Conservation (phyloP, 2,888 invertebrate species). For the Lamellibrachia satsuma region DNA sequence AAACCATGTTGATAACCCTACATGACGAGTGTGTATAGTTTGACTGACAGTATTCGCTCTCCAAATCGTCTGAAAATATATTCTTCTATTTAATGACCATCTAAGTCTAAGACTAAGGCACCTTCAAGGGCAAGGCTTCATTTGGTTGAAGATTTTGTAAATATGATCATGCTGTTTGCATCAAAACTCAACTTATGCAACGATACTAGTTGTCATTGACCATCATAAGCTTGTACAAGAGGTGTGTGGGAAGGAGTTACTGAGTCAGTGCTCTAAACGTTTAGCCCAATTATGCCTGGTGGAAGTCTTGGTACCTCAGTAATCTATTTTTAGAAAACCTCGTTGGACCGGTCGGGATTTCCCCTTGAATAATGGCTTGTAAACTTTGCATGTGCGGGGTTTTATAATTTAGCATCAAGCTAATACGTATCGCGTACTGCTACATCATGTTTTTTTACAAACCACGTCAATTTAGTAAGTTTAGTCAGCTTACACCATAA, state of each 20-base stretch:
- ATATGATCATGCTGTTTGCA: too few species aligned
- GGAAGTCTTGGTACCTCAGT: neutral
- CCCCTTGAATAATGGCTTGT: neutral
- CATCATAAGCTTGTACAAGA: neutral
- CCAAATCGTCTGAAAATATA: too few species aligned
- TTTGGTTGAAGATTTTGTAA: too few species aligned
- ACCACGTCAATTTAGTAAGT: neutral
- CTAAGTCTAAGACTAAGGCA: too few species aligned
- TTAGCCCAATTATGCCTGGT: neutral
- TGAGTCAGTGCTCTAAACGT: neutral
- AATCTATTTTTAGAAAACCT: conserved; percentile 8
- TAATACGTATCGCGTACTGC: neutral
- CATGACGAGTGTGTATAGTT: too few species aligned
- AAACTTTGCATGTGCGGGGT: neutral
- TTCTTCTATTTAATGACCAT: too few species aligned
- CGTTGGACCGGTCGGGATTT: neutral
- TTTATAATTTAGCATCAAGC: neutral
- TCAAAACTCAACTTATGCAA: too few species aligned
- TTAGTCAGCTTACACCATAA: conserved; percentile 54
- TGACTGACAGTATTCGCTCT: too few species aligned
- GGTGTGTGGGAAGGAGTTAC: neutral
- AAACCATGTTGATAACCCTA: too few species aligned
- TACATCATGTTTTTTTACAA: conserved; percentile 23
- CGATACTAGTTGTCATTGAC: neutral
- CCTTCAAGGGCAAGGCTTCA: too few species aligned